Conservation (phyloP, 2,113 vertebrate species). For the Rattus norvegicus region DNA sequence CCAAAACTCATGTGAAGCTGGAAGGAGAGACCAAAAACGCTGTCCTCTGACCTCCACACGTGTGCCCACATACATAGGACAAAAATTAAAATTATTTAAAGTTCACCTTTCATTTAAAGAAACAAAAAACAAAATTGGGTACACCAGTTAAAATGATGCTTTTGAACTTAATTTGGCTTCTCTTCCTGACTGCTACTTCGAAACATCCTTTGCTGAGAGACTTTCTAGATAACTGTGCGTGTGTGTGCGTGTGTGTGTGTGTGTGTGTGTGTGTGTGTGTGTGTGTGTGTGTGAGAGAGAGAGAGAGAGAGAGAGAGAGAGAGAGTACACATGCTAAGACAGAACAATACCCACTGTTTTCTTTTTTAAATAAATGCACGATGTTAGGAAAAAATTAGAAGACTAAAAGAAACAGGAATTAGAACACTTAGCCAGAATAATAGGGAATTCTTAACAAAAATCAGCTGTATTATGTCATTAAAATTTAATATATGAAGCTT, state of each 20-base stretch:
- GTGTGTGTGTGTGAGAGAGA: rapidly evolving
- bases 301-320: too few relatives aligned
- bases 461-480: conserved; percentile 59
- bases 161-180: conserved; percentile 55
- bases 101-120: not conserved
- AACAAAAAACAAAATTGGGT: not conserved
- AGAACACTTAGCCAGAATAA: conserved; percentile 56
- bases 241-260: too few relatives aligned
- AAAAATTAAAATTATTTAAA: not conserved
- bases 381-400: conserved; percentile 29
- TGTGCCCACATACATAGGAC: not conserved
- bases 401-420: conserved; percentile 66
- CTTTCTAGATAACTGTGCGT: not conserved
- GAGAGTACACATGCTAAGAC: conserved; percentile 2
- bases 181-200: conserved; percentile 9
- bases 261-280: too few relatives aligned
- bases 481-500: conserved; percentile 44
- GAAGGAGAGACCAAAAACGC: not conserved
- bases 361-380: conserved; percentile 59
- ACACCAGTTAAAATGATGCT: not conserved
- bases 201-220: not conserved
- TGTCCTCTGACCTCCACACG: not conserved
- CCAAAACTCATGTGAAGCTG: not conserved
- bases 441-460: conserved; percentile 60
- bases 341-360: conserved; percentile 45